Base-by-base conservation (phyloP, 1,140 invertebrate genomes). In the Kradibia gibbosae region DNA sequence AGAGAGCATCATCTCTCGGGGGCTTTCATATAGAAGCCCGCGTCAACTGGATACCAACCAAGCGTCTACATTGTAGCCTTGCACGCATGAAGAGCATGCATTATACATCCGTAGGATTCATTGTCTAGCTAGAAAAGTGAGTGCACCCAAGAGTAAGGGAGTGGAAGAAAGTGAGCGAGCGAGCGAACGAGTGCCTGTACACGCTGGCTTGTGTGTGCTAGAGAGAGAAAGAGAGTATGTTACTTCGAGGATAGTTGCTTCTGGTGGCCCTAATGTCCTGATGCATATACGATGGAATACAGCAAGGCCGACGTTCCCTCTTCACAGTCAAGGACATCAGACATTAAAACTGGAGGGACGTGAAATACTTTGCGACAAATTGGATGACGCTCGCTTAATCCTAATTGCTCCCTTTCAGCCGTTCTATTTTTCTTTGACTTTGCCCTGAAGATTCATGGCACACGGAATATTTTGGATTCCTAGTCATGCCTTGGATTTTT, bases 331-430 rank as follows among this genome's bases (percentile, higher is more conserved):
- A 36, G 28, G 28, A 50, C 45, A 15, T 42, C 3, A n/a, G 36
- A 55, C 67, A 70, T 15, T 28, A 5, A 31, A 55, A 48, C 45
- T 10, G n/a, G 28, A 71, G 31, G 20, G 62, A 25, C 42, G 45
- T 13, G 3, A 20, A 8, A 53, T 53, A 31, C 55, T 53, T 45
- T 50, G 55, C 70, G 73, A 81, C 62, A 81, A 81, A 81, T 75
- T 81, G 73, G 60, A 71, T 53, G 20, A 15, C 25, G 5, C 0
- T 36, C 80, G 55, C 45, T 65, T 74, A 75, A 67, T 80, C 57
- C 71, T 80, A 80, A 80, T 67, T 80, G 71, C 79, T 74, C 71
- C 45, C 53, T 80, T 80, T 73, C 70, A 62, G 67, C 22, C 48
- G 17, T 62, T 17, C 70, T 73, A 48, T 73, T 73, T 80, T 73